phyloP scores from a whole-genome alignment of 1,140 invertebrate species.

The Parasteatoda tepidariorum region DNA sequence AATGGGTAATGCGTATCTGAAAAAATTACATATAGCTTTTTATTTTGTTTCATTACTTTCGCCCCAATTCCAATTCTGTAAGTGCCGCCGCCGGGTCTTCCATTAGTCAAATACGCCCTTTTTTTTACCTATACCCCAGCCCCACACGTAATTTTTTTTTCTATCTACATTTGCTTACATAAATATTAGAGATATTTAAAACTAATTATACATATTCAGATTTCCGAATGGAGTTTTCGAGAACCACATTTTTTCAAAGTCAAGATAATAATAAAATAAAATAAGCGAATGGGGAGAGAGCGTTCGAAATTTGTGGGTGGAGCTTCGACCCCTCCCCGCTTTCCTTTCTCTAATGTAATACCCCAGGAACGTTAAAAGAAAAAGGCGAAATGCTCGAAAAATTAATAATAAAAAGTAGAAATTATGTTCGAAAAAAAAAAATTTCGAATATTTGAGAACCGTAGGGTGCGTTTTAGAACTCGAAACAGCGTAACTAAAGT shows the following conservation, averaged over 20 bases:
- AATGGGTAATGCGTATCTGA: no score
- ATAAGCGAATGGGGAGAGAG: conserved; percentile 15
- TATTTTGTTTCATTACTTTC: neutral
- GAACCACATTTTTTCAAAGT: neutral
- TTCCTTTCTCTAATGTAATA: conserved; percentile 11
- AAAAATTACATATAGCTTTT: no score
- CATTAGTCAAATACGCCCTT: conserved; percentile 42
- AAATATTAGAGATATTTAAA: conserved; percentile 58
- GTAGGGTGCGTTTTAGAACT: conserved; percentile 54
- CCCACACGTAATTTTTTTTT: neutral
- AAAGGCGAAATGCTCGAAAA: conserved; percentile 19
- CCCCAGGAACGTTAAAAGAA: conserved; percentile 15
- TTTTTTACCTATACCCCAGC: neutral
- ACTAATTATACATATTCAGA: conserved; percentile 56
- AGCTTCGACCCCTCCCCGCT: neutral
- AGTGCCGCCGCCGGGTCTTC: neutral
- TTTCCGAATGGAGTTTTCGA: neutral
- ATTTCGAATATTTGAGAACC: neutral
- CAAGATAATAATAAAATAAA: neutral
- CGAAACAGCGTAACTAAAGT: conserved; percentile 49
- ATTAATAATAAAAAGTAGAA: conserved; percentile 35
- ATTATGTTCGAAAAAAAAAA: conserved; percentile 17
- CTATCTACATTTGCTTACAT: conserved; percentile 6
- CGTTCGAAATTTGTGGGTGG: neutral
- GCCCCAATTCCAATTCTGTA: neutral